Conservation (phyloP, 2,797 vertebrate species). For the Crenichthys baileyi region DNA sequence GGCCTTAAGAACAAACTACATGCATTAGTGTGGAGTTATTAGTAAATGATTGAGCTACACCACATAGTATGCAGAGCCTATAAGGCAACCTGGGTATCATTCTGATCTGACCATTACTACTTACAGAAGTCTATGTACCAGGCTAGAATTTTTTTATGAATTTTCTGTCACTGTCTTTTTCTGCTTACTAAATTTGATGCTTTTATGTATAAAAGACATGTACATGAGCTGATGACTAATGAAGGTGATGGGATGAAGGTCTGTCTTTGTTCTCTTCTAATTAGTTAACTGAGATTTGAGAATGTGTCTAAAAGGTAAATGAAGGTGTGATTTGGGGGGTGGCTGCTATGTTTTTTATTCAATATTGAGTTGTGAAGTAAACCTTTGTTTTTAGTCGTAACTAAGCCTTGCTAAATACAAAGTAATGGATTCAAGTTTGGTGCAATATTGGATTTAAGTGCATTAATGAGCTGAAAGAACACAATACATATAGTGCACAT, state of each 20-base stretch:
- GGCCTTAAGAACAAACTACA: slow-evolving; percentile 9
- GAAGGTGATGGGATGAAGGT: slow-evolving; percentile 63
- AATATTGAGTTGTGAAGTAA: slow-evolving; percentile 19
- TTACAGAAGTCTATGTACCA: not conserved
- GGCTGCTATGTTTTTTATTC: slow-evolving; percentile 22
- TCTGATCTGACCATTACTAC: not conserved
- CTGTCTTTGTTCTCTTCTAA: slow-evolving; percentile 30
- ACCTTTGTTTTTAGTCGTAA: not conserved
- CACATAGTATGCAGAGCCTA: not conserved
- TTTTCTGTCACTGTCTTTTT: slow-evolving; percentile 22
- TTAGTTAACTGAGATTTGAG: slow-evolving; percentile 32
- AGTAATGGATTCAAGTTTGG: slow-evolving; percentile 3
- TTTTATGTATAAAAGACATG: slow-evolving; percentile 23
- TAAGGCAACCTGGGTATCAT: not conserved
- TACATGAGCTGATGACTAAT: slow-evolving; percentile 36
- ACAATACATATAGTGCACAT: slow-evolving; percentile 18
- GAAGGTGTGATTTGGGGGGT: slow-evolving; percentile 37
- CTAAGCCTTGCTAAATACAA: slow-evolving; percentile 12
- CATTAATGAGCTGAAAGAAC: slow-evolving; percentile 63
- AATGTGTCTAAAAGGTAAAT: slow-evolving; percentile 33
- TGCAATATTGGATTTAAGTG: slow-evolving; percentile 12
- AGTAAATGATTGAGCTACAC: not conserved
- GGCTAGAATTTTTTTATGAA: not conserved
- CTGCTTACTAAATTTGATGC: slow-evolving; percentile 11
- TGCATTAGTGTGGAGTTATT: not conserved